Conservation (phyloP, 2,113 vertebrate genomes). For the Dolichallabes microphthalmus region DNA sequence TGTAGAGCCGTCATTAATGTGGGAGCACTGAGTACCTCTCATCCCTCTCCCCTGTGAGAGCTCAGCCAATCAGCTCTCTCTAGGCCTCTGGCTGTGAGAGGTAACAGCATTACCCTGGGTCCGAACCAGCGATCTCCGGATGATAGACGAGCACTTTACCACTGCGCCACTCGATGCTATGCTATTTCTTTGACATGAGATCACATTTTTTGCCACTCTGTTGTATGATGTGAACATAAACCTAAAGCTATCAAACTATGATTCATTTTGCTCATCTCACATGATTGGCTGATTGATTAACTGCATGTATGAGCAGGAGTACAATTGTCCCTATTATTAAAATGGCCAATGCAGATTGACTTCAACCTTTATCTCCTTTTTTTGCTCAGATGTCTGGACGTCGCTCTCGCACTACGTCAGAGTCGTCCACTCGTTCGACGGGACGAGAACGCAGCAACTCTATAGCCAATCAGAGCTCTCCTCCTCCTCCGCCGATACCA, state of each 20-base stretch:
- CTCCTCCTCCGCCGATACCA: conserved; percentile 71
- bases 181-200: no score
- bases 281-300: background rate
- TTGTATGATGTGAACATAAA: background rate
- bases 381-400: conserved; percentile 69
- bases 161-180: no score
- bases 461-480: conserved; percentile 68
- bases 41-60: no score
- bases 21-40: no score
- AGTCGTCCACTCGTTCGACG: conserved; percentile 79
- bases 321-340: background rate
- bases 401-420: conserved; percentile 78
- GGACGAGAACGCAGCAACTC: conserved; percentile 78
- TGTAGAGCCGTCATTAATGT: no score
- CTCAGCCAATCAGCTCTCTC: no score
- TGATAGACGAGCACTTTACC: no score
- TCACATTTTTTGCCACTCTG: background rate
- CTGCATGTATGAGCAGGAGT: background rate
- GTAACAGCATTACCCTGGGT: no score
- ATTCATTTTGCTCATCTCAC: background rate
- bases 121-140: no score
- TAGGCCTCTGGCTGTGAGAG: no score
- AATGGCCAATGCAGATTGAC: background rate
- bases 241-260: background rate
- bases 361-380: background rate